Conservation (phyloP, 2,888 invertebrate species). For the Tachina lurida region DNA sequence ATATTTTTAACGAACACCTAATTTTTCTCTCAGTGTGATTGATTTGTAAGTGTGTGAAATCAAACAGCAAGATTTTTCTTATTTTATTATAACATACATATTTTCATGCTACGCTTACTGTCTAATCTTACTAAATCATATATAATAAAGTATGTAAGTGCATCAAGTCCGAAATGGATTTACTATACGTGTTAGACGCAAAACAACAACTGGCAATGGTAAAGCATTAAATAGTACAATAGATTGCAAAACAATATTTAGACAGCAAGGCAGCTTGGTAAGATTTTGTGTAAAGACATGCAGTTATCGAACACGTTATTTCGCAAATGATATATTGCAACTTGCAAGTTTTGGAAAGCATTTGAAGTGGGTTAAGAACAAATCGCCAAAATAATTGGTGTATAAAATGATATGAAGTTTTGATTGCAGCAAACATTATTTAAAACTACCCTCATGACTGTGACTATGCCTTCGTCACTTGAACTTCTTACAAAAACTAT, state of each 20-base stretch:
- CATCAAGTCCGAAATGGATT: constrained; percentile 16
- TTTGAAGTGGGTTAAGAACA: constrained; percentile 20
- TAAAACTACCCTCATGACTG: constrained; percentile 51
- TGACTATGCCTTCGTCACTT: constrained; percentile 18
- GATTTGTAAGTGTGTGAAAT: neutral
- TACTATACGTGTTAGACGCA: constrained; percentile 4
- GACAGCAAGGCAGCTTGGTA: constrained; percentile 52
- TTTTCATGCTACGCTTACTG: constrained; percentile 51
- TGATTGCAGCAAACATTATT: constrained; percentile 60
- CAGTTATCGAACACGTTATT: constrained; percentile 17
- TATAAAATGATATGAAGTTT: constrained; percentile 52
- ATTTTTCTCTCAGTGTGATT: constrained; percentile 18
- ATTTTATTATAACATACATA: neutral
- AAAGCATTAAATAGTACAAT: constrained; percentile 3
- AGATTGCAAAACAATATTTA: constrained; percentile 54
- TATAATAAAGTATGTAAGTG: constrained; percentile 11
- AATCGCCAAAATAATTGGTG: neutral
- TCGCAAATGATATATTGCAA: constrained; percentile 42
- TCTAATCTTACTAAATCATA: constrained; percentile 49
- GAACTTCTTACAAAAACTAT: too few relatives aligned
- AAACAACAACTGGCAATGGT: neutral
- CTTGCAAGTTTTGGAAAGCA: constrained; percentile 34
- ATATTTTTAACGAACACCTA: neutral
- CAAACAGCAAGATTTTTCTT: neutral
- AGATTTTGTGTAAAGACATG: constrained; percentile 37